A percentile compares a stretch with the other conserved stretches of the same genome.
Evolutionary conservation across 2,797 vertebrate genomes (phyloP).

Genomic region (Chelmon rostratus): DNA sequence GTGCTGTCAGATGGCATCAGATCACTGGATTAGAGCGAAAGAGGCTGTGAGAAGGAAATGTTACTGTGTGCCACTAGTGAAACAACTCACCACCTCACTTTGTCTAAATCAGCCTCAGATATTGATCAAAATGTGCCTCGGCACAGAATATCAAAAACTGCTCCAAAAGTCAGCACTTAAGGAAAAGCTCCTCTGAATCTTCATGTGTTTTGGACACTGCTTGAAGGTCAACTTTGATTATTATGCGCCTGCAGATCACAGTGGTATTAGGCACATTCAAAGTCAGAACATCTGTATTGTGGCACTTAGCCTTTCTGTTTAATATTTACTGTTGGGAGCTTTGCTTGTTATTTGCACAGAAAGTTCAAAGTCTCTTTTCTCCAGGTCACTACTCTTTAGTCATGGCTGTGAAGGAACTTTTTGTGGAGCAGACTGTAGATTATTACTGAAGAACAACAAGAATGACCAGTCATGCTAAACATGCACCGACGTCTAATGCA

Average conservation of each 20-base stretch:
- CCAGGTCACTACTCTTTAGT: conserved; percentile 61
- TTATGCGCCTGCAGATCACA: too few relatives aligned
- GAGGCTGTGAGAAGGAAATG: conserved; percentile 15
- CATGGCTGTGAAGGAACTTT: conserved; percentile 37
- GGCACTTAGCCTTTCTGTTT: conserved; percentile 20
- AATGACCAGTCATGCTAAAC: conserved; percentile 61
- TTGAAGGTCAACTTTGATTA: too few relatives aligned
- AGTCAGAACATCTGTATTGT: neutral
- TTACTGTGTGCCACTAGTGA: neutral
- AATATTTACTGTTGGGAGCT: conserved; percentile 24
- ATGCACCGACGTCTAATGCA: neutral
- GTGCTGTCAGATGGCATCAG: conserved; percentile 58
- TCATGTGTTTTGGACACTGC: too few relatives aligned
- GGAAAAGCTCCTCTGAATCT: too few relatives aligned
- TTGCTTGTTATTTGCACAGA: conserved; percentile 38
- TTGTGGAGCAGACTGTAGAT: conserved; percentile 49
- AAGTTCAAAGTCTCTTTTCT: conserved; percentile 55
- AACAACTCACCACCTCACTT: neutral
- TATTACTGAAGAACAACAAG: conserved; percentile 51
- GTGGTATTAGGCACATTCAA: neutral
- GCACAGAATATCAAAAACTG: neutral
- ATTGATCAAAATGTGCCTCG: neutral
- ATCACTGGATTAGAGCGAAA: conserved; percentile 41
- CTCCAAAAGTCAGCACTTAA: neutral
- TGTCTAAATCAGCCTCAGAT: neutral